Base-by-base conservation (phyloP, 2,113 vertebrate genomes). In the Campylomormyrus numenius region DNA sequence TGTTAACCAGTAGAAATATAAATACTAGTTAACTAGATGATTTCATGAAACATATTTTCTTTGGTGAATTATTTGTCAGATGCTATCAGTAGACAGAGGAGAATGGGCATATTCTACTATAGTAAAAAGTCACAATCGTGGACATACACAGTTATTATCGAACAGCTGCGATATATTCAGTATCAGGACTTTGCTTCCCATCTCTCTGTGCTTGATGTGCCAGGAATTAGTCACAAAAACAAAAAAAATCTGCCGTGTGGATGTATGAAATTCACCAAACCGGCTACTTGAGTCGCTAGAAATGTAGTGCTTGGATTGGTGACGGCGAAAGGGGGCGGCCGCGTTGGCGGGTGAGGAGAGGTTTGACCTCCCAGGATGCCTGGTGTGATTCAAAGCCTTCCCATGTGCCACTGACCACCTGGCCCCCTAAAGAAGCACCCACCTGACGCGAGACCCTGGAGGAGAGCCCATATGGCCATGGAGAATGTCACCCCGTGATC, bases 341-440 rank as follows among this genome's bases (percentile, higher is more conserved):
- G 39, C 88, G 87, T 89, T 91, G 70, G 80, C 70, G 77, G 58
- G 15, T 6, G 88, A 87, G 58, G 85, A 80, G 53, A 88, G 85
- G 39, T 27, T 10, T 89, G 80, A 87, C 88, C 90, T 39, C 48
- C 84, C 10, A 77, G 87, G 90, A 91, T 90, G 89, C 89, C 91
- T 89, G 77, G 89, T 88, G 66, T 89, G 56, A 42, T 80, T 2
- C 74, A 80, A 39, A 42, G 17, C 35, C 74, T 80, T 35, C 15
- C 35, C 62, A 70, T 70, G 62, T 70, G 62, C n/a, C 62, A 31
- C 62, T 70, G 62, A 27, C 35, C 74, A 80, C 74, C 74, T 80
- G 74, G 31, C 35, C 13, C 31, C 74, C 74, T 17, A 42, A 80
- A 42, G 31, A 39, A 80, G 74, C 13, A 17, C 15, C 74, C 74